A percentile compares a stretch with the other conserved stretches of the same genome.
phyloP scores from a whole-genome alignment of 2,888 invertebrate species.

The Drosophila formosana region DNA sequence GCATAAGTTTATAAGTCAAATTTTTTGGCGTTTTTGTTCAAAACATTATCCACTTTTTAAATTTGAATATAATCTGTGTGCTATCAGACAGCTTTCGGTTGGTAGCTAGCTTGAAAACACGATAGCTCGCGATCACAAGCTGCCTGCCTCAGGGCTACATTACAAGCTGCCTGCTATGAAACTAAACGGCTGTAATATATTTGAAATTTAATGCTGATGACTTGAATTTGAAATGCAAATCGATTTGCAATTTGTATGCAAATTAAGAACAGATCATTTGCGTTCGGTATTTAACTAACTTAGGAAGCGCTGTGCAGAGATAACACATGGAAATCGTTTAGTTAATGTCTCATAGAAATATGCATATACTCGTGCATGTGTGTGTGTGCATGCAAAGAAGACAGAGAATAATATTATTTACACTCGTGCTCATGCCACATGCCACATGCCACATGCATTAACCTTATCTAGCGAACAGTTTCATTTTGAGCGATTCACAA shows the following conservation, averaged over 20 bases:
- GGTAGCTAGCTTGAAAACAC: too few species aligned
- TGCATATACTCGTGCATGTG: too few species aligned
- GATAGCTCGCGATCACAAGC: not conserved
- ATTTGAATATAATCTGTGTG: too few species aligned
- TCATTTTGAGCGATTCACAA: slow-evolving; percentile 44
- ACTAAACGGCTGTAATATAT: not conserved
- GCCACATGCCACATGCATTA: not conserved
- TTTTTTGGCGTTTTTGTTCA: too few species aligned
- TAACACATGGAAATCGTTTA: slow-evolving; percentile 23
- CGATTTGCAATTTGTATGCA: not conserved
- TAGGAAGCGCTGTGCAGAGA: slow-evolving; percentile 6
- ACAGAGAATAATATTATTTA: slow-evolving; percentile 1
- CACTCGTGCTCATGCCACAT: not conserved
- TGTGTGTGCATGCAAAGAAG: not conserved
- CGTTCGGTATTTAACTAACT: not conserved
- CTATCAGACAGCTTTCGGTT: not conserved
- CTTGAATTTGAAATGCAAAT: not conserved
- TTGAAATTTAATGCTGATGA: not conserved
- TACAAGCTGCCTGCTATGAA: not conserved
- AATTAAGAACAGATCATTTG: slow-evolving; percentile 2
- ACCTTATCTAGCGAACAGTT: slow-evolving; percentile 49
- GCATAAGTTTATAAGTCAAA: too few species aligned
- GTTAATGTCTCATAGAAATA: slow-evolving; percentile 13
- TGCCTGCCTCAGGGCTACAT: not conserved
- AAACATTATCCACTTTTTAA: too few species aligned